Conservation (phyloP, 2,113 vertebrate species). For the Climacteris rufus region DNA sequence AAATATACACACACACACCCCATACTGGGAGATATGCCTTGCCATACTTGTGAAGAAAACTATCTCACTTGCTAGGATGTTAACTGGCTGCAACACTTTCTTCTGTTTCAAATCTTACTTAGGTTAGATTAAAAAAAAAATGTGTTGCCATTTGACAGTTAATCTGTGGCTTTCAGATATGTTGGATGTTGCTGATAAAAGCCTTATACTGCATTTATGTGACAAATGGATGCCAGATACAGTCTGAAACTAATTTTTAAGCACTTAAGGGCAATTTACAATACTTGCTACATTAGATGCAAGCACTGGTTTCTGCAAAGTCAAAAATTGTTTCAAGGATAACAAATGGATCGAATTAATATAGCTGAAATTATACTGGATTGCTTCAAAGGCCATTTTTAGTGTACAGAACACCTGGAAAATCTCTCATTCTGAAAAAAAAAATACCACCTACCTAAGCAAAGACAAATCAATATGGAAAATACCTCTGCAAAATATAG, state of each 20-base stretch:
- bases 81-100: neutral
- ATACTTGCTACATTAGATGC: constrained; percentile 37
- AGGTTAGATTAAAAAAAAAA: neutral
- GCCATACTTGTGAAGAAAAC: neutral
- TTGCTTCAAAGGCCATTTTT: constrained; percentile 39
- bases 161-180: neutral
- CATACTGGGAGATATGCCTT: neutral
- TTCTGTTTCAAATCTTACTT: neutral
- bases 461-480: neutral
- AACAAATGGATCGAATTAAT: constrained; percentile 43
- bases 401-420: constrained; percentile 30
- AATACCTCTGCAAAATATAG: neutral
- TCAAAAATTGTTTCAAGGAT: constrained; percentile 18
- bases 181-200: constrained; percentile 36
- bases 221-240: constrained; percentile 18
- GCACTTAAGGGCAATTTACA: constrained; percentile 52
- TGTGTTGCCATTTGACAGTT: neutral
- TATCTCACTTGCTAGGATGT: neutral
- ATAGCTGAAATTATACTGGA: constrained; percentile 28
- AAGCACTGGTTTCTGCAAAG: neutral
- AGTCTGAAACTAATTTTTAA: constrained; percentile 55
- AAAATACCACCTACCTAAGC: neutral
- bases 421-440: constrained; percentile 14
- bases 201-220: constrained; percentile 17
- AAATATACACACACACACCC: too few relatives aligned